Evolutionary conservation across 2,113 vertebrate species (phyloP).

Genomic region (Mungos mungo): DNA sequence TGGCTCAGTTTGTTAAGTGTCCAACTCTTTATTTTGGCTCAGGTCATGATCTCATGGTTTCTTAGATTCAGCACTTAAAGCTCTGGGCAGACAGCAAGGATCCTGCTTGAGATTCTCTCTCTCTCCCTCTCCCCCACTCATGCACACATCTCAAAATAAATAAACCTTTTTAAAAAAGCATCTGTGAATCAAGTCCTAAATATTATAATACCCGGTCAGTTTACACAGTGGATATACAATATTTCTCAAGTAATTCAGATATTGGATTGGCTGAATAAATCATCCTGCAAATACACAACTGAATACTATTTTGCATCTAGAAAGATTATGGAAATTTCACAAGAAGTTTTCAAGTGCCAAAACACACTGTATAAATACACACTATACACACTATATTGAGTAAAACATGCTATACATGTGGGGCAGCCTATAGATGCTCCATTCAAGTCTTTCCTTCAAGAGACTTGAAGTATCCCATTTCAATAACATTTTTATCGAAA

Average conservation of each 20-base stretch:
- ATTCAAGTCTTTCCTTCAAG: neutral
- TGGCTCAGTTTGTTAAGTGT: too few relatives aligned
- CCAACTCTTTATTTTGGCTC: too few relatives aligned
- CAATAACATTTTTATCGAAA: neutral
- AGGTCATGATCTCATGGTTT: too few relatives aligned
- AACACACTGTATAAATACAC: neutral
- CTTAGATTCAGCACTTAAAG: too few relatives aligned
- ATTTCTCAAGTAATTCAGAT: constrained; percentile 15
- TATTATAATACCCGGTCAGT: neutral
- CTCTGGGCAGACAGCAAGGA: too few relatives aligned
- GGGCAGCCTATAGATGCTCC: neutral
- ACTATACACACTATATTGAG: neutral
- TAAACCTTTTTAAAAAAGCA: neutral
- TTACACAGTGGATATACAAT: neutral
- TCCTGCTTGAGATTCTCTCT: too few relatives aligned
- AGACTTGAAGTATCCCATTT: neutral
- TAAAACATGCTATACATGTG: neutral
- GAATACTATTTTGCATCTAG: neutral
- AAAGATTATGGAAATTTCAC: neutral
- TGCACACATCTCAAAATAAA: too few relatives aligned
- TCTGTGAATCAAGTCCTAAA: neutral
- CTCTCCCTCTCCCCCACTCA: too few relatives aligned
- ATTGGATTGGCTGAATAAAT: neutral
- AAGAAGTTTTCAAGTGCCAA: neutral
- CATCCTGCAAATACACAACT: neutral